Evolutionary conservation across 1,140 invertebrate genomes (phyloP), one percentile per base, ranked within the genome.

Genomic region (Drosophila truncata): DNA sequence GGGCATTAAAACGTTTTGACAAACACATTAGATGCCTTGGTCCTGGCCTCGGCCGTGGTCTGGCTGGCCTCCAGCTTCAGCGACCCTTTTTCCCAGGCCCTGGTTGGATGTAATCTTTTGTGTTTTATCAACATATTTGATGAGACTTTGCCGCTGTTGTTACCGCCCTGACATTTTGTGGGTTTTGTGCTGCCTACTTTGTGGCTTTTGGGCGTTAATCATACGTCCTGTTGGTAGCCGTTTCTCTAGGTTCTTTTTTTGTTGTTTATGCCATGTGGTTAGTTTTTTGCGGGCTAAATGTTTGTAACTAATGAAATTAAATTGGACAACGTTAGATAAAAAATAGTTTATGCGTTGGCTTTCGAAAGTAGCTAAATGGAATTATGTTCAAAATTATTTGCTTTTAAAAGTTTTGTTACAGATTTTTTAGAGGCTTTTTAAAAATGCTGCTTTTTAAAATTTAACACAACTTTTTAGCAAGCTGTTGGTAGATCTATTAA

Each of bases 61-160:
- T 60, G 59, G 61, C 52, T 47, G 25, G 54, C 23, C 44, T 47
- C 14, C 35, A 23, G 37, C 20, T 31, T 35, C 16, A 33, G 29
- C 47, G 63, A 71, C 49, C 76, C 83, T 80, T 65, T 64, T 65
- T 25, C 57, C 58, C 35, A 31, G 47, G 18, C 16, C 33, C 39
- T 18, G 37, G 31, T 11, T 65, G 57, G 60, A 44, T 78, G 60
- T 87, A 87, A 87, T 87, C 83, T 87, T 88, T 87, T 87, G 71
- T 83, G 84, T 88, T 88, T 88, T 87, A 87, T 87, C 83, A 87
- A 83, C 84, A 86, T 80, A 88, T 87, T 87, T 87, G 83, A 87
- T 87, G 85, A 88, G 86, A 79, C 77, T 80, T 80, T 72, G 64
- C 49, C 65, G 50, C 41, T 69, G 54, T 46, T 78, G 50, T 59